Percentiles rank a stretch among this genome's conserved stretches.
Evolutionary conservation across 2,797 vertebrate genomes (phyloP).

Genomic region (Anguilla anguilla): DNA sequence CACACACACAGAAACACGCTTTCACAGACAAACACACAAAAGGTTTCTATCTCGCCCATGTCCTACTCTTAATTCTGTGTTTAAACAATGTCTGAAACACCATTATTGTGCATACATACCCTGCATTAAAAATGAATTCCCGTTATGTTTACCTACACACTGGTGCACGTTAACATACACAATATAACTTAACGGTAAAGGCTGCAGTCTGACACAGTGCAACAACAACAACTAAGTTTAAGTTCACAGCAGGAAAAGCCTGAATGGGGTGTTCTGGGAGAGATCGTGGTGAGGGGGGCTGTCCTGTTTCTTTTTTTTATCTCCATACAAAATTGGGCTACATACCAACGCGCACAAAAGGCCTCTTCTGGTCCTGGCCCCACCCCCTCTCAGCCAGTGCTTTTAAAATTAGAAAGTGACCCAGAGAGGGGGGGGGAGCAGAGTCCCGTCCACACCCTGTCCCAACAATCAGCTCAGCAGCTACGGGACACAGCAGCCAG

Average conservation of each 20-base stretch:
- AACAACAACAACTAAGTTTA: background rate
- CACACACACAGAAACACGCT: background rate
- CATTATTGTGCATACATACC: background rate
- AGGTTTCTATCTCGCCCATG: background rate
- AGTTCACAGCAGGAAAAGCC: background rate
- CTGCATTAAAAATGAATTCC: background rate
- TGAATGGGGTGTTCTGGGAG: slow-evolving; percentile 1
- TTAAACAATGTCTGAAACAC: background rate
- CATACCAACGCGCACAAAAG: background rate
- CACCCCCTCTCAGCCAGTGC: background rate
- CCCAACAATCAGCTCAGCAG: background rate
- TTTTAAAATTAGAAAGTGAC: slow-evolving; percentile 19
- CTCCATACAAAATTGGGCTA: slow-evolving; percentile 5
- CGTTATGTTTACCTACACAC: background rate
- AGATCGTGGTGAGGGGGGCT: background rate
- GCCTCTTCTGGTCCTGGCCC: background rate
- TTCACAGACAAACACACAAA: background rate
- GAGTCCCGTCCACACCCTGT: slow-evolving; percentile 5
- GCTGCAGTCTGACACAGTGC: background rate
- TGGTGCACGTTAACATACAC: background rate
- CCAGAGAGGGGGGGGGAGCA: background rate
- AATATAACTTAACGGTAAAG: background rate
- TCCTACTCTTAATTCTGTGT: background rate
- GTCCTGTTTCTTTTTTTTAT: background rate
- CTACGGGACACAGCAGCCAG: background rate